Conservation (phyloP, 2,113 vertebrate species). For the Heloderma charlesbogerti region DNA sequence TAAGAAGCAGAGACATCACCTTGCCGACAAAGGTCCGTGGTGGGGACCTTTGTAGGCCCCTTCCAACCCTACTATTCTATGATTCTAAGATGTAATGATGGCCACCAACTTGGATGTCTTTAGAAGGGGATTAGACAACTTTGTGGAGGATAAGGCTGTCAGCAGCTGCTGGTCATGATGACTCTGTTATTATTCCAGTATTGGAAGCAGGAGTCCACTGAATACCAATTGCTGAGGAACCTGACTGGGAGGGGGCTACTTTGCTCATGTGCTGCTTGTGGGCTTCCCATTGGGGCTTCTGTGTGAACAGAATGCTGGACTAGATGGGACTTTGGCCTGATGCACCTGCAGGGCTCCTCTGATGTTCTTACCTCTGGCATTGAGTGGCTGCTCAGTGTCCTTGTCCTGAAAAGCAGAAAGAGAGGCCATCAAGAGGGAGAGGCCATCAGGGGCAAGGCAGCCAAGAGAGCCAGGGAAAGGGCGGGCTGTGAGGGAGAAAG, state of each 20-base stretch:
- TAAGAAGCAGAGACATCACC: no score
- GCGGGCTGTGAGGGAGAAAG: not conserved
- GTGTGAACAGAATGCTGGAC: not conserved
- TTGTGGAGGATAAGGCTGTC: no score
- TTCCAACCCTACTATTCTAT: no score
- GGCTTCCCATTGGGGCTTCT: not conserved
- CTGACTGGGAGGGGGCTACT: not conserved
- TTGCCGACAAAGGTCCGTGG: no score
- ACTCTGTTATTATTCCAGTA: no score
- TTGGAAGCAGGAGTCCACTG: no score
- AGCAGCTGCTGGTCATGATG: no score
- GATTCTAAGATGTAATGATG: not conserved
- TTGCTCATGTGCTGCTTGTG: not conserved
- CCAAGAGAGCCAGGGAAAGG: not conserved
- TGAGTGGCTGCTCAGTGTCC: constrained; percentile 56
- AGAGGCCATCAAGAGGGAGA: not conserved
- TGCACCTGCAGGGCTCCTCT: not conserved
- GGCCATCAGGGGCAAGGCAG: not conserved
- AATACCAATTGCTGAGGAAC: not conserved
- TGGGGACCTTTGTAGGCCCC: no score
- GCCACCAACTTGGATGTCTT: no score
- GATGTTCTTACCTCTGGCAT: constrained; percentile 64
- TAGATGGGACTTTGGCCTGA: not conserved
- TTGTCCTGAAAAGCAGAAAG: constrained; percentile 73
- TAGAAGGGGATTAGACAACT: no score